A percentile compares a stretch with the other conserved stretches of the same genome.
Conservation (phyloP, 2,113 vertebrate genomes). For the Coracopsis vasa region DNA sequence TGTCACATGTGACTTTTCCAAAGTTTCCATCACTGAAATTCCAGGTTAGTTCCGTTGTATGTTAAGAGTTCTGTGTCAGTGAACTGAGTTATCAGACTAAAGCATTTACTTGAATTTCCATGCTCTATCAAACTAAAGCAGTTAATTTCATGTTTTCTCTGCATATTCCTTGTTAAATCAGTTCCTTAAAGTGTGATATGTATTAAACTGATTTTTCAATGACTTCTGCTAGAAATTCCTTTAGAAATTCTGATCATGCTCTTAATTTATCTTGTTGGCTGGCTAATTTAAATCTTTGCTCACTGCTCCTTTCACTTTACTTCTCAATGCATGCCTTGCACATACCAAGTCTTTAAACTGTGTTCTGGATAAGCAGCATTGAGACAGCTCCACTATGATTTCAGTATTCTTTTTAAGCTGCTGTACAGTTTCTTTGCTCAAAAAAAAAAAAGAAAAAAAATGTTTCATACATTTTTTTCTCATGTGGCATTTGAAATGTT, state of each 20-base stretch:
- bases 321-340: background rate
- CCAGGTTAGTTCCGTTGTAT: conserved; percentile 69
- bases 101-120: background rate
- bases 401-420: background rate
- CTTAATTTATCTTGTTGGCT: background rate
- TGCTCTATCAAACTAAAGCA: background rate
- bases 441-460: background rate
- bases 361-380: background rate
- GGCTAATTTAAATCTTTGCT: background rate
- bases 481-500: background rate
- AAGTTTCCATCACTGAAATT: conserved; percentile 80
- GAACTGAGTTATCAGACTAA: background rate
- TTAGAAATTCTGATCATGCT: background rate
- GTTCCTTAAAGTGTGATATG: background rate
- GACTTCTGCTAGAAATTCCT: background rate
- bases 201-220: background rate
- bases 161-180: background rate
- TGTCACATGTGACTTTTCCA: conserved; percentile 87
- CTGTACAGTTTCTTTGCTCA: background rate
- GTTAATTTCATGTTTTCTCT: background rate
- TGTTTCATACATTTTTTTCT: background rate
- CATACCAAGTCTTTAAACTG: background rate
- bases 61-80: background rate
- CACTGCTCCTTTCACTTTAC: background rate
- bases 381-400: background rate